A percentile compares a stretch with the other conserved stretches of the same genome.
Evolutionary conservation across 2,113 vertebrate species (phyloP).

Genomic region (Potamarius usumacintae): DNA sequence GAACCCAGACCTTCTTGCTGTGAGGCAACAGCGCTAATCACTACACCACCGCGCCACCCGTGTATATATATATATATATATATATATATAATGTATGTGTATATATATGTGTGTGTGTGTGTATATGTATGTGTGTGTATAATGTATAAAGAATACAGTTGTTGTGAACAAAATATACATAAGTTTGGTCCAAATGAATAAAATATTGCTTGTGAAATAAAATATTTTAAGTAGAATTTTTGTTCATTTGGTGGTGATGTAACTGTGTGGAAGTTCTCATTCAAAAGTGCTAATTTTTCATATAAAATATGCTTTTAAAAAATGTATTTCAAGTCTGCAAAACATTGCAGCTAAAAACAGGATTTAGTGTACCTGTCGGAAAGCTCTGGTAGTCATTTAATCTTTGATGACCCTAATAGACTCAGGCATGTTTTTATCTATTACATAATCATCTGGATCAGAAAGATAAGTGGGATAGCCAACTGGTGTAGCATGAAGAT

Average conservation of each 20-base stretch:
- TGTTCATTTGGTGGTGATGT: not conserved
- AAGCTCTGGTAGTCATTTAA: conserved; percentile 38
- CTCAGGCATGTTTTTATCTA: conserved; percentile 10
- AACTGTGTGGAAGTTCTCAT: not conserved
- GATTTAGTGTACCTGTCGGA: conserved; percentile 26
- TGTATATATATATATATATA: too few species aligned
- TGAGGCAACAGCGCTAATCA: too few species aligned
- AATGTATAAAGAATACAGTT: too few species aligned
- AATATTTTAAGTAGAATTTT: not conserved
- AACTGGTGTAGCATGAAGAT: conserved; percentile 47
- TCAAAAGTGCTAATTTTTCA: not conserved
- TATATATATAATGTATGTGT: too few species aligned
- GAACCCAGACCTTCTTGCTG: too few species aligned
- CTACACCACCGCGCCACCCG: too few species aligned
- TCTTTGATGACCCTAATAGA: conserved; percentile 15
- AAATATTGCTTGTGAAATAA: not conserved
- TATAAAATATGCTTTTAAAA: not conserved
- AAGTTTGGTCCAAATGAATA: not conserved
- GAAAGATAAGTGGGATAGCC: conserved; percentile 40
- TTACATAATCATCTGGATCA: conserved; percentile 23
- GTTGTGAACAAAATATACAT: too few species aligned
- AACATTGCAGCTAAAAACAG: conserved; percentile 8
- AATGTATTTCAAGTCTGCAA: conserved; percentile 14
- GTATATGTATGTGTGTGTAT: too few species aligned
- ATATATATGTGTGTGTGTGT: too few species aligned